Percentiles rank a stretch among this genome's conserved stretches.
Conservation (phyloP, 2,797 vertebrate genomes). For the Chelidonichthys spinosus region DNA sequence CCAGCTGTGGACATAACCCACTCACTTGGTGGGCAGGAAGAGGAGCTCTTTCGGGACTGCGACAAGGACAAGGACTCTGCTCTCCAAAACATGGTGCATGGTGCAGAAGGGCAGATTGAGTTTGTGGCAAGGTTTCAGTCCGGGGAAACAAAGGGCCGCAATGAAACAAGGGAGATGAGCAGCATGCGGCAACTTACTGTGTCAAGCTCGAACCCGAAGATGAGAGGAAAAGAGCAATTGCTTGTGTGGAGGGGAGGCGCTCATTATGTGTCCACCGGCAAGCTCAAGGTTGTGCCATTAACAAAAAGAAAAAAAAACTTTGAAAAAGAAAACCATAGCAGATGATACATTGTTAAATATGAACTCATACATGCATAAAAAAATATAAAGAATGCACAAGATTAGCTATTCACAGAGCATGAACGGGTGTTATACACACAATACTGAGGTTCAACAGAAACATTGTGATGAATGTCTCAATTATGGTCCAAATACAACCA, state of each 20-base stretch:
- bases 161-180: slow-evolving; percentile 66
- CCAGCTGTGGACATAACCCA: slow-evolving; percentile 26
- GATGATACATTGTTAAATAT: not conserved
- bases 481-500: not conserved
- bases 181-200: slow-evolving; percentile 60
- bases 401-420: not conserved
- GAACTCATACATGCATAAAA: not conserved
- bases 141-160: slow-evolving; percentile 46
- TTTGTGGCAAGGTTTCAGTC: slow-evolving; percentile 51
- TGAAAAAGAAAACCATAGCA: not conserved
- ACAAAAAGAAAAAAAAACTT: not conserved
- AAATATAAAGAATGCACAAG: not conserved
- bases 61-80: slow-evolving; percentile 45
- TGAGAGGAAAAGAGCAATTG: slow-evolving; percentile 11
- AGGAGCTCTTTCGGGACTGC: slow-evolving; percentile 37
- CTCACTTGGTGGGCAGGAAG: slow-evolving; percentile 31
- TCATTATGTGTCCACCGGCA: not conserved
- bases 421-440: not conserved
- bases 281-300: not conserved
- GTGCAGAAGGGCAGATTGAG: slow-evolving; percentile 55
- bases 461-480: not conserved
- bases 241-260: not conserved
- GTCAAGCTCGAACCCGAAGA: slow-evolving; percentile 16
- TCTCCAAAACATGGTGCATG: slow-evolving; percentile 29
- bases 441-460: not conserved